Evolutionary conservation across 2,888 invertebrate genomes (phyloP), one percentile per base, ranked within the genome.

Genomic region (Caenorhabditis auriculariae): DNA sequence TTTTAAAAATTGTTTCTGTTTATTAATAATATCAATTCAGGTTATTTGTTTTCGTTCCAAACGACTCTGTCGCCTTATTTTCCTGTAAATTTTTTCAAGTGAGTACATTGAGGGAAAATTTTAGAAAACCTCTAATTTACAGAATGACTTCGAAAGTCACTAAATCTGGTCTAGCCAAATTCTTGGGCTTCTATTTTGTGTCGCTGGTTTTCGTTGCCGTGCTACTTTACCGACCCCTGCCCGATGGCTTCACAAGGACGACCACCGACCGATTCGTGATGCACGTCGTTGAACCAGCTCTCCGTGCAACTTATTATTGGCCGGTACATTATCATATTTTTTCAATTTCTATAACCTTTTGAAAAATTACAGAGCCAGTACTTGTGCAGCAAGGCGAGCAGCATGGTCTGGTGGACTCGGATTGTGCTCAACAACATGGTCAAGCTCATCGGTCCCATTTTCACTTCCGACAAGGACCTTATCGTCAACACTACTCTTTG

Each of bases 231-330:
- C 54, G 60, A 37, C 74, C 74, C 5, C 53, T 74, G 39, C 74
- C 74, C 1, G 53, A 63, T 19, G 64, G 66, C 21, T 64, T 74
- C 45, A 66, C 67, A 4, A 59, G 57, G 12, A 54, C 57, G n/a
- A 39, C 47, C 23, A 46, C 68, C 49, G 73, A 74, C 52, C 56
- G 72, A 7, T n/a, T 59, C 21, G 64, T 67, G 1, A 62, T 76
- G 64, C 70, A 70, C 50, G 46, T 74, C 39, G 64, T 70, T 28
- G 76, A 76, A 38, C 65, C 69, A 37, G 62, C 60, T 3, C 55
- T 76, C 4, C 62, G 76, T 19, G 46, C 73, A 2, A 55, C 63
- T 15, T 75, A 75, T 51, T 69, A 67, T 37, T 76, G 73, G 53
- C 76, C 76, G 53, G 76, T 73, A 19, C 43, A 63, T 52, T 29